These are phyloP conservation scores for Petrolisthes manimaculis DNA, from an alignment of 2,888 invertebrate species.

Conservation along the genomic window DNA sequence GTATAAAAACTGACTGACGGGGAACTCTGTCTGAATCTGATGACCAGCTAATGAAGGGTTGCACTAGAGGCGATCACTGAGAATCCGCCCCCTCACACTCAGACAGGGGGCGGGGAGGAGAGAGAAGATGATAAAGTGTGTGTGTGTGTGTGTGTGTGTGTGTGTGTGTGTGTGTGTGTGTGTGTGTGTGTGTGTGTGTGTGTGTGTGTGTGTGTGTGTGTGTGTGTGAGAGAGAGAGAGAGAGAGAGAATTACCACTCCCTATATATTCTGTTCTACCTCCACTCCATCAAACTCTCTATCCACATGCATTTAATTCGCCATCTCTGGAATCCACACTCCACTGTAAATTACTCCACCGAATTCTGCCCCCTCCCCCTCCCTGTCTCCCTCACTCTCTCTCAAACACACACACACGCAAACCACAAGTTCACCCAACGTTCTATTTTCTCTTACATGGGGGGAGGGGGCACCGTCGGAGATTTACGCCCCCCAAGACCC, in stretches of 20 bases:
- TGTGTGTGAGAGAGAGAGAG: neutral
- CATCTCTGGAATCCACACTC: no score
- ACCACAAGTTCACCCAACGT: neutral
- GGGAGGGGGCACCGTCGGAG: neutral
- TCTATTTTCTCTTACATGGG: no score
- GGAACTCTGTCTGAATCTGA: slow-evolving; percentile 6
- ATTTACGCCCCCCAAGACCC: slow-evolving; percentile 25
- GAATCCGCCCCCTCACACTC: neutral
- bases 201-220: no score
- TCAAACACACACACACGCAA: slow-evolving; percentile 5
- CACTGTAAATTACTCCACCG: no score
- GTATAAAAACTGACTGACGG: slow-evolving; percentile 16
- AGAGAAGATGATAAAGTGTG: neutral
- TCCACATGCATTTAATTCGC: no score
- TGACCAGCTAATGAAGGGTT: neutral
- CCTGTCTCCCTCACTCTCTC: neutral
- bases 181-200: no score
- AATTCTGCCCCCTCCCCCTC: no score
- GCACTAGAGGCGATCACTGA: neutral
- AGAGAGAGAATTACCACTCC: neutral
- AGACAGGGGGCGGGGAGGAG: neutral
- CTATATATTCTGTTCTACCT: no score
- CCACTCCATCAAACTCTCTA: no score
- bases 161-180: no score
- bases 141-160: no score